Evolutionary conservation across 2,113 vertebrate species (phyloP).

Genomic region (Pseudorectes ferrugineus): DNA sequence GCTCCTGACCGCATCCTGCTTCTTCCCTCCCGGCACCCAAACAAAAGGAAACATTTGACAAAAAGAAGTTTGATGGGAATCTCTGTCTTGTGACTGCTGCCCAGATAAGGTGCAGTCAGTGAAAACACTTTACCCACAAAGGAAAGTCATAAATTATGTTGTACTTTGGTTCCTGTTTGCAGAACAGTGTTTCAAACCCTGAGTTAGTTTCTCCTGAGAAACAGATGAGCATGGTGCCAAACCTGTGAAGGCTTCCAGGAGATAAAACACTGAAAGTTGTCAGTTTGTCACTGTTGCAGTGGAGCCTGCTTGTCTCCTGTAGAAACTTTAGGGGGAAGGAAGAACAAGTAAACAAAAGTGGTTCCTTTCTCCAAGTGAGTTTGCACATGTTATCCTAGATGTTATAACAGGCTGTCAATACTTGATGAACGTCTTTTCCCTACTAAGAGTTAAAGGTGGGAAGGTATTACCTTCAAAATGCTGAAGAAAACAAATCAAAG

Average conservation of each 20-base stretch:
- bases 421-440: not conserved
- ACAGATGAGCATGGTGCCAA: not conserved
- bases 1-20: not conserved
- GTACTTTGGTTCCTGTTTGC: not conserved
- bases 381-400: not conserved
- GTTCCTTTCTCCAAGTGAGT: not conserved
- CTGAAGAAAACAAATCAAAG: not conserved
- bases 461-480: not conserved
- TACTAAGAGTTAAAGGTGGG: not conserved
- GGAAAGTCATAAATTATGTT: not conserved
- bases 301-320: not conserved
- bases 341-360: not conserved
- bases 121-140: not conserved
- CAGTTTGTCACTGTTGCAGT: not conserved
- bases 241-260: not conserved
- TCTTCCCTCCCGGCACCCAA: not conserved
- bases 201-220: not conserved
- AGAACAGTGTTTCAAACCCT: not conserved
- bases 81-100: not conserved
- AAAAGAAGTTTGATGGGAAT: not conserved
- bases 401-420: not conserved
- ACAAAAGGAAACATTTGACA: slow-evolving; percentile 2
- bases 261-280: not conserved
- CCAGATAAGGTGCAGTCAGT: not conserved
- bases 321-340: not conserved